Evolutionary conservation across 2,797 vertebrate genomes (phyloP).

Genomic region (Sus cebifrons): DNA sequence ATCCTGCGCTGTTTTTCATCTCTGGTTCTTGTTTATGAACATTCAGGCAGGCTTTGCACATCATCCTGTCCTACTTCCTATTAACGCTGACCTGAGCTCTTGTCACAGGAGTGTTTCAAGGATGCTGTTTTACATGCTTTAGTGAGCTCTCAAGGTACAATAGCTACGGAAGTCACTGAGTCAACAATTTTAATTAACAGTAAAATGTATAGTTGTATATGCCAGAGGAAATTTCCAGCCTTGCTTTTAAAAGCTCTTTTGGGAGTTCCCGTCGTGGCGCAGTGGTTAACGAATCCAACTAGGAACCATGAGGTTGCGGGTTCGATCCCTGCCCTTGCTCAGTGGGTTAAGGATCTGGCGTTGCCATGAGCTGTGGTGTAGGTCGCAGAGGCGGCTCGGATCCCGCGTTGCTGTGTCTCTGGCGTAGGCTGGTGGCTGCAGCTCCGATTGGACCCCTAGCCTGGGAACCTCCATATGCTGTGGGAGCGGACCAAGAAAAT

Average conservation of each 20-base stretch:
- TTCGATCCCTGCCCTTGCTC: too few species aligned
- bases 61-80: not conserved
- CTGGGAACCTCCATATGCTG: too few species aligned
- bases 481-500: too few species aligned
- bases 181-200: conserved; percentile 8
- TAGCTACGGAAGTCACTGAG: not conserved
- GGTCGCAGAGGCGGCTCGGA: too few species aligned
- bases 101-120: not conserved
- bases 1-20: not conserved
- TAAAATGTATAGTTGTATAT: not conserved
- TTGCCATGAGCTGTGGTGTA: too few species aligned
- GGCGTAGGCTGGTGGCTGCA: too few species aligned
- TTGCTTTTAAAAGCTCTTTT: conserved; percentile 25
- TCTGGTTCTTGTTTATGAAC: not conserved
- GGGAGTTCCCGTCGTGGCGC: too few species aligned
- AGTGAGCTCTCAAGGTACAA: not conserved
- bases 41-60: conserved; percentile 35
- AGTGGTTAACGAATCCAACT: too few species aligned
- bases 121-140: not conserved
- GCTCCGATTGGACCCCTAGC: too few species aligned
- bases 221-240: not conserved
- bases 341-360: too few species aligned
- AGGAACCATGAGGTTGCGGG: too few species aligned
- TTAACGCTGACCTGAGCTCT: not conserved
- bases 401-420: too few species aligned